These are phyloP conservation scores for Pantala flavescens DNA, from an alignment of 1,140 invertebrate species.

Conservation along the genomic window DNA sequence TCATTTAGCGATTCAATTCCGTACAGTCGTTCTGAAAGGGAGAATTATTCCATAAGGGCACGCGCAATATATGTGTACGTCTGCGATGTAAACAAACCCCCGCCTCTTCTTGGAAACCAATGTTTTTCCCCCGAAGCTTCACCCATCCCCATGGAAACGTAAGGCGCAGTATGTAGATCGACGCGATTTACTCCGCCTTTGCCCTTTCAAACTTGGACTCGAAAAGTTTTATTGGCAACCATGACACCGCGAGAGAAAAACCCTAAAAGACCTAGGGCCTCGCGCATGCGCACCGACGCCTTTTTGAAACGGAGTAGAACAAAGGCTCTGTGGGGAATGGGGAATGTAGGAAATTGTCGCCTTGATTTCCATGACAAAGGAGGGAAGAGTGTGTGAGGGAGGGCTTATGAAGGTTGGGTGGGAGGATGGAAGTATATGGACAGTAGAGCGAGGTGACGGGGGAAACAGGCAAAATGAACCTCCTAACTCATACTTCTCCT, in stretches of 20 bases:
- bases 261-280: neutral
- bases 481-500: neutral
- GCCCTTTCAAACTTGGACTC: neutral
- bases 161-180: too few relatives aligned
- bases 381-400: neutral
- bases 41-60: too few relatives aligned
- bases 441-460: neutral
- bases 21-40: too few relatives aligned
- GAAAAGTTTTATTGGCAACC: neutral
- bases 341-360: constrained; percentile 1
- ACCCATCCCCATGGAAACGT: too few relatives aligned
- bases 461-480: constrained; percentile 5
- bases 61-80: too few relatives aligned
- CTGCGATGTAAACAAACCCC: too few relatives aligned
- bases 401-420: neutral
- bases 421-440: neutral
- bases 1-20: too few relatives aligned
- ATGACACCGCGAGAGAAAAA: neutral
- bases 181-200: neutral
- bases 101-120: too few relatives aligned
- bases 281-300: neutral
- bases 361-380: constrained; percentile 5
- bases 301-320: neutral
- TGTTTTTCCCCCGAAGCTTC: too few relatives aligned
- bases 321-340: neutral